phyloP scores from a whole-genome alignment of 2,797 vertebrate species.

The Leptoclinus maculatus region DNA sequence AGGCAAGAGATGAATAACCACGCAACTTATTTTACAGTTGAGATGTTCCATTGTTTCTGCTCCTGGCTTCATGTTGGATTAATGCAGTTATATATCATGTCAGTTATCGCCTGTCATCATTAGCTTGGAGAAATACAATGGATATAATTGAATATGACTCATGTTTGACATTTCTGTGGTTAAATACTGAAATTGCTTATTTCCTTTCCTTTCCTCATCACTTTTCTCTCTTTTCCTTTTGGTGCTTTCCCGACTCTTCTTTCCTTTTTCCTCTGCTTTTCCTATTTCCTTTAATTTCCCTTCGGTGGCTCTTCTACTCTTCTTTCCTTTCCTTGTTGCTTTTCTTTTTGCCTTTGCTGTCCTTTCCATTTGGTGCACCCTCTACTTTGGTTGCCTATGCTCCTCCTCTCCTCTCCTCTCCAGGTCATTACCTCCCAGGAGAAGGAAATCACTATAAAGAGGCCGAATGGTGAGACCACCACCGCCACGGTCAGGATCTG shows the following conservation, averaged over 20 bases:
- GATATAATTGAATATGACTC: background rate
- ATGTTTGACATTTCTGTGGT: background rate
- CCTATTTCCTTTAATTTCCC: background rate
- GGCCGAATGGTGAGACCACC: slow-evolving; percentile 86
- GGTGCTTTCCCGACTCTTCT: background rate
- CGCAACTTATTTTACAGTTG: background rate
- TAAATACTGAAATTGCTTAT: background rate
- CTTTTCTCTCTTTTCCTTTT: background rate
- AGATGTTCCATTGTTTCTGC: background rate
- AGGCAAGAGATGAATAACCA: background rate
- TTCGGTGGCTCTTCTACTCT: background rate
- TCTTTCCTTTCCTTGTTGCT: background rate
- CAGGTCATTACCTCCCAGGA: slow-evolving; percentile 90
- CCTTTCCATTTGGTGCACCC: background rate
- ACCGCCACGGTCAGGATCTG: slow-evolving; percentile 88
- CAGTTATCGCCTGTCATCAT: background rate
- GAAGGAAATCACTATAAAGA: slow-evolving; percentile 88
- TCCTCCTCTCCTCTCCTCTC: background rate
- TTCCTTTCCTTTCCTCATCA: background rate
- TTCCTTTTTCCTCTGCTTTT: background rate
- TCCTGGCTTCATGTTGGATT: background rate
- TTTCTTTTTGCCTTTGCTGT: background rate
- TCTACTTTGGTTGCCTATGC: no score
- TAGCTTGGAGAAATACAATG: background rate
- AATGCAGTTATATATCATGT: background rate